Evolutionary conservation across 2,113 vertebrate species (phyloP).

Genomic region (Thalassoma bifasciatum): DNA sequence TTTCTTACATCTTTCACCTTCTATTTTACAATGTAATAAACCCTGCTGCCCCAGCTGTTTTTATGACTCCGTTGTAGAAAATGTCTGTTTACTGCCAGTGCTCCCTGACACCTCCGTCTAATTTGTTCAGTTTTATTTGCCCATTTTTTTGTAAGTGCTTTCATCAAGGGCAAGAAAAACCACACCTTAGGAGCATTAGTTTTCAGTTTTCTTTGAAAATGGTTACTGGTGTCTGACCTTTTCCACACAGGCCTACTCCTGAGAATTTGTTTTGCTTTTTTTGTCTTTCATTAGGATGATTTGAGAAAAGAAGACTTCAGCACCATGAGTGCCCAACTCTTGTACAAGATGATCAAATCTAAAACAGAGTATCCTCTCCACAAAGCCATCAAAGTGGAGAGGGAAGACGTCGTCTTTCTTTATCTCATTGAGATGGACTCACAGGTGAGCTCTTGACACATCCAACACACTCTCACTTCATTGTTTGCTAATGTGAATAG

Average conservation of each 20-base stretch:
- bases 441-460: conserved; percentile 82
- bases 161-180: not conserved
- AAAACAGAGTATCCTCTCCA: conserved; percentile 97
- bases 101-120: conserved; percentile 2
- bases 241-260: not conserved
- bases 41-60: conserved; percentile 31
- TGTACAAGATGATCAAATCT: conserved; percentile 99
- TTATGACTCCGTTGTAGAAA: conserved; percentile 17
- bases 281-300: conserved; percentile 86
- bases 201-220: too few species aligned
- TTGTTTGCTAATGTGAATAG: not conserved
- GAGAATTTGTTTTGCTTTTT: not conserved
- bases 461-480: not conserved
- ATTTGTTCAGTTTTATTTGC: not conserved
- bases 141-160: not conserved
- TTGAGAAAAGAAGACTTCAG: conserved; percentile 97
- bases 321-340: conserved; percentile 94
- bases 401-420: conserved; percentile 98
- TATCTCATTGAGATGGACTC: conserved; percentile 99
- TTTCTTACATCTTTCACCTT: conserved; percentile 4
- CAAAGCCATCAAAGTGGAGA: conserved; percentile 97
- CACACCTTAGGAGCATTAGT: not conserved
- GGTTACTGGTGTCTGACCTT: not conserved
- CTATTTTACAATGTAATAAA: conserved; percentile 45
- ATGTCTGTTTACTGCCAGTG: not conserved